These are phyloP conservation scores for Megamerina dolium DNA, from an alignment of 2,888 invertebrate genomes.

Conservation along the genomic window DNA sequence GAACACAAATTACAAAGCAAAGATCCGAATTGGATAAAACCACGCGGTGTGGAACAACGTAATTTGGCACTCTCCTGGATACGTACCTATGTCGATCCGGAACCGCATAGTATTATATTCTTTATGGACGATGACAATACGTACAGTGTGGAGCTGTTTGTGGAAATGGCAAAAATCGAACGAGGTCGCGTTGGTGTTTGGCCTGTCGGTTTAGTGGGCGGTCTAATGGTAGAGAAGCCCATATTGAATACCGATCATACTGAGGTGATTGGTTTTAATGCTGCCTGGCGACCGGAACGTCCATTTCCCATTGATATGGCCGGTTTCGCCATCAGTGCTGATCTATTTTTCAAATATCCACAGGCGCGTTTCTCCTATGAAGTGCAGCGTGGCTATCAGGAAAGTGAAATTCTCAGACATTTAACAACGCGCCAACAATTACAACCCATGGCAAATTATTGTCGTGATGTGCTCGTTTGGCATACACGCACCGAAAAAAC, in stretches of 20 bases:
- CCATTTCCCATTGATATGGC: slow-evolving; percentile 98
- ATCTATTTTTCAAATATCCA: slow-evolving; percentile 63
- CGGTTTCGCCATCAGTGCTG: slow-evolving; percentile 83
- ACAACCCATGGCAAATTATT: slow-evolving; percentile 86
- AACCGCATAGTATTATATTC: slow-evolving; percentile 66
- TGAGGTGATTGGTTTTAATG: slow-evolving; percentile 56
- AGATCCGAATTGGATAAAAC: slow-evolving; percentile 69
- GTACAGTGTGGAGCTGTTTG: slow-evolving; percentile 82
- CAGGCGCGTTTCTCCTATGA: slow-evolving; percentile 76
- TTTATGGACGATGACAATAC: slow-evolving; percentile 98
- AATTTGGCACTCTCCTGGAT: slow-evolving; percentile 80
- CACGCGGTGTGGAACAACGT: slow-evolving; percentile 86
- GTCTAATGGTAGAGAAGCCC: slow-evolving; percentile 87
- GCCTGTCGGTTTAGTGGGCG: slow-evolving; percentile 96
- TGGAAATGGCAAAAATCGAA: slow-evolving; percentile 77
- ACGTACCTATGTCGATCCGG: slow-evolving; percentile 46
- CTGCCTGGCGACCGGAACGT: slow-evolving; percentile 83
- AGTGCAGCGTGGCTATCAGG: slow-evolving; percentile 83
- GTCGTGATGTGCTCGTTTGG: slow-evolving; percentile 96
- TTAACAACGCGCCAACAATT: slow-evolving; percentile 67
- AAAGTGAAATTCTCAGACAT: slow-evolving; percentile 74
- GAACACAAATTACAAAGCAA: slow-evolving; percentile 60
- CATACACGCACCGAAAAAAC: slow-evolving; percentile 94
- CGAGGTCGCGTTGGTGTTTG: slow-evolving; percentile 74
- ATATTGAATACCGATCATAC: slow-evolving; percentile 59